Evolutionary conservation across 2,113 vertebrate species (phyloP).

Genomic region (Columbina picui): DNA sequence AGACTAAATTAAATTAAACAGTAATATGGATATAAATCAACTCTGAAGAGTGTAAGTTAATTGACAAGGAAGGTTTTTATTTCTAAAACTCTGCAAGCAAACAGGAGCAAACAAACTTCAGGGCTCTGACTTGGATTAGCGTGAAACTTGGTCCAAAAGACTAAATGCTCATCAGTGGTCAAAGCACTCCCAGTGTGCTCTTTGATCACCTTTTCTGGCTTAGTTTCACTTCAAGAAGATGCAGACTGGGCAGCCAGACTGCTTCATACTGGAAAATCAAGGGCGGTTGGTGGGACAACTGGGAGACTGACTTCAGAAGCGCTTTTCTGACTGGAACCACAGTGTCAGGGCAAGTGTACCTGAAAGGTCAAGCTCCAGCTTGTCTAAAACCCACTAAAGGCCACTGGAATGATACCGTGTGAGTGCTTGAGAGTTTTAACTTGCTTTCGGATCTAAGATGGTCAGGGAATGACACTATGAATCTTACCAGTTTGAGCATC

Average conservation of each 20-base stretch:
- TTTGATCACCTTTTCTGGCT: not conserved
- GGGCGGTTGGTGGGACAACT: not conserved
- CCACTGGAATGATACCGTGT: not conserved
- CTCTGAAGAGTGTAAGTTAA: not conserved
- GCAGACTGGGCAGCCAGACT: not conserved
- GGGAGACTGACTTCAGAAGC: not conserved
- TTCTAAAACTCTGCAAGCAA: not conserved
- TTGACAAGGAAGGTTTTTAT: not conserved
- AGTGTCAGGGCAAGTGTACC: not conserved
- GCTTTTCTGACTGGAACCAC: not conserved
- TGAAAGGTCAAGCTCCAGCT: not conserved
- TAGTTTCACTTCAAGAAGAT: not conserved
- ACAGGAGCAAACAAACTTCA: not conserved
- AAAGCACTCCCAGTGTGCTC: not conserved
- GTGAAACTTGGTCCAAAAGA: not conserved
- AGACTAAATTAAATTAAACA: constrained; percentile 48
- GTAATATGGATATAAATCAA: constrained; percentile 30
- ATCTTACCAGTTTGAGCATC: not conserved
- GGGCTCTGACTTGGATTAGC: not conserved
- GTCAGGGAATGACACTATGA: not conserved
- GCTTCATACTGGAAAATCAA: not conserved
- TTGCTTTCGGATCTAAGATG: not conserved
- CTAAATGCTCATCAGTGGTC: not conserved
- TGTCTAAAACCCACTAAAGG: not conserved
- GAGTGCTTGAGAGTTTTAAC: not conserved